Conservation (phyloP, 2,888 invertebrate species). For the Mechanitis mazaeus region DNA sequence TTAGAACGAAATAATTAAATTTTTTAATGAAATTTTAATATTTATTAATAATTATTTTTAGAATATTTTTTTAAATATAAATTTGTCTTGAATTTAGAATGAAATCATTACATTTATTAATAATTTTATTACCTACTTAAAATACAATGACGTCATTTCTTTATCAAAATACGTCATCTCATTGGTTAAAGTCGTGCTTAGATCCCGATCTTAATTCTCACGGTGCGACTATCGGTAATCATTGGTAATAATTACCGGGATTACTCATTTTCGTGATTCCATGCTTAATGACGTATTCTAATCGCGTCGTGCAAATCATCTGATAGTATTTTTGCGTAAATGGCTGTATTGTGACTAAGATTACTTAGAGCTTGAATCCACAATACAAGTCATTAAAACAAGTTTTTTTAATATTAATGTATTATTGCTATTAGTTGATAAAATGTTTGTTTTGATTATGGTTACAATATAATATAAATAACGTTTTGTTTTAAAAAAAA, state of each 20-base stretch:
- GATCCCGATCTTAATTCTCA: slow-evolving; percentile 28
- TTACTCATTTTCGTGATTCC: slow-evolving; percentile 59
- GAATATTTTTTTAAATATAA: no score
- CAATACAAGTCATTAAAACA: slow-evolving; percentile 8
- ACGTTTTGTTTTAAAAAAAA: no score
- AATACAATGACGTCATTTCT: slow-evolving; percentile 11
- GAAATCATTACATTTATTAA: no score
- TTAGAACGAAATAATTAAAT: no score
- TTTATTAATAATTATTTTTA: no score
- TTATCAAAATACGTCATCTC: slow-evolving; percentile 21
- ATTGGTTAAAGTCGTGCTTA: slow-evolving; percentile 27
- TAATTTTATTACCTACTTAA: no score
- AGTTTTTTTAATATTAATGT: no score
- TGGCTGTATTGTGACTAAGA: slow-evolving; percentile 60
- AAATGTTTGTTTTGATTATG: no score
- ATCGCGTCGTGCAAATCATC: slow-evolving; percentile 58
- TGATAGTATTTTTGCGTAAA: slow-evolving; percentile 58
- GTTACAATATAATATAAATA: no score
- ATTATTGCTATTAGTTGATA: no score
- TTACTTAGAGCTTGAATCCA: slow-evolving; percentile 46
- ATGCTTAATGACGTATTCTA: slow-evolving; percentile 51
- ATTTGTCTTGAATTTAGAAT: no score
- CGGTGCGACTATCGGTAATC: slow-evolving; percentile 25
- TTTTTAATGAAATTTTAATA: no score
- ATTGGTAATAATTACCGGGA: slow-evolving; percentile 26